A percentile compares a stretch with the other conserved stretches of the same genome.
phyloP scores from a whole-genome alignment of 2,797 vertebrate genomes.

The Limnodromus scolopaceus region DNA sequence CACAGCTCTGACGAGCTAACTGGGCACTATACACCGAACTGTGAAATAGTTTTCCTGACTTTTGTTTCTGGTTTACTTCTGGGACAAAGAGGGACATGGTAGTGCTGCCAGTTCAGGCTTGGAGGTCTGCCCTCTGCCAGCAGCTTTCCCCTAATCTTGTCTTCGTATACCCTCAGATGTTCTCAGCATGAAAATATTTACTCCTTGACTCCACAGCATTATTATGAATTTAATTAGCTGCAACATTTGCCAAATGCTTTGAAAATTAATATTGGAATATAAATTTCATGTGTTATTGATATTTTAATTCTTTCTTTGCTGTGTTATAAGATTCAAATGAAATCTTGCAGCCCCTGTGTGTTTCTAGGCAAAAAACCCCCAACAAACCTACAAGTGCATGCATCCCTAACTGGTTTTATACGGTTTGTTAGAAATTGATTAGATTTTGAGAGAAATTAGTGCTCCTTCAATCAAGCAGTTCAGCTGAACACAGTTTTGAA shows the following conservation, averaged over 20 bases:
- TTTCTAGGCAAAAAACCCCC: background rate
- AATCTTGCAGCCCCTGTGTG: background rate
- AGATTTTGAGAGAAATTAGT: background rate
- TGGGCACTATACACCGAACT: background rate
- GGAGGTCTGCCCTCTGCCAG: background rate
- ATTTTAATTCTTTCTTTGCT: background rate
- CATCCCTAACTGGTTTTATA: background rate
- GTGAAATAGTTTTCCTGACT: background rate
- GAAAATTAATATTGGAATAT: background rate
- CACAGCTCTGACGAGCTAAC: background rate
- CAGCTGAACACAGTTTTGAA: background rate
- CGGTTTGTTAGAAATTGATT: background rate
- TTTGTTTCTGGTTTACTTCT: background rate
- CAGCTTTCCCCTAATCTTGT: background rate
- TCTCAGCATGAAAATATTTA: background rate
- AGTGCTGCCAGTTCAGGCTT: background rate
- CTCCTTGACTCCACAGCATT: background rate
- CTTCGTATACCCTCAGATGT: background rate
- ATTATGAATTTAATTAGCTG: background rate
- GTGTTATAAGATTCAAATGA: background rate
- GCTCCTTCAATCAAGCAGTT: background rate
- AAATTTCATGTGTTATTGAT: background rate
- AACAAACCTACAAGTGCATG: background rate
- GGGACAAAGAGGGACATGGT: too few species aligned
- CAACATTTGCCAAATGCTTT: background rate